Base-by-base conservation (phyloP, 2,888 invertebrate genomes). In the Drosophila kambysellisi region DNA sequence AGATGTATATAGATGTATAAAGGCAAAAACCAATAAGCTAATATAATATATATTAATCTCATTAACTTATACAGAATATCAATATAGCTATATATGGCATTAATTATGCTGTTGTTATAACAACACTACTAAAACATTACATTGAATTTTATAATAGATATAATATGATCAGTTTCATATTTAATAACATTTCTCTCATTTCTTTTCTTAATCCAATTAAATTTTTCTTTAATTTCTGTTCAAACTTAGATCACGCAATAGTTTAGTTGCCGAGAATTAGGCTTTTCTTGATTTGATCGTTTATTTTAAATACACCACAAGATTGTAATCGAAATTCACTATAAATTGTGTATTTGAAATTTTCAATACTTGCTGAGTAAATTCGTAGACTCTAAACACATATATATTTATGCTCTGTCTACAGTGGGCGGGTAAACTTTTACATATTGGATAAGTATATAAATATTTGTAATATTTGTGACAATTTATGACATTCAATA, bases 181-280 rank as follows among this genome's bases (percentile, higher is more conserved):
- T 37, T 32, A 48, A 48, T 52, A 52, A 61, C 35, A 30, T 43
- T 35, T 3, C 12, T 53, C 60, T 25, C 4, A 46, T 52, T n/a
- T 3, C 4, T 39, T 57, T 63, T 65, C 67, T 37, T 33, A 76
- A 70, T 54, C 33, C 63, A 63, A 11, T n/a, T n/a, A 1, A n/a
- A 41, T 41, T 43, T 76, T 63, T 68, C 76, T 62, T 70, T 79
- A 50, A 52, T 65, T 65, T 70, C 56, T 50, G 61, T 79, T 32
- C 74, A 58, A 51, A 59, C 46, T 75, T 12, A 39, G 30, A 25
- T 32, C 51, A 70, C 25, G 48, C 46, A 59, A 53, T 37, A 60
- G n/a, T 53, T 53, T 39, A 15, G 12, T 48, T 54, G 54, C 9
- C 29, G n/a, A 12, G 4, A 53, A 33, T 29, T 30, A 17, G 12